Base-by-base conservation (phyloP, 2,888 invertebrate species). In the Ochropleura plecta region DNA sequence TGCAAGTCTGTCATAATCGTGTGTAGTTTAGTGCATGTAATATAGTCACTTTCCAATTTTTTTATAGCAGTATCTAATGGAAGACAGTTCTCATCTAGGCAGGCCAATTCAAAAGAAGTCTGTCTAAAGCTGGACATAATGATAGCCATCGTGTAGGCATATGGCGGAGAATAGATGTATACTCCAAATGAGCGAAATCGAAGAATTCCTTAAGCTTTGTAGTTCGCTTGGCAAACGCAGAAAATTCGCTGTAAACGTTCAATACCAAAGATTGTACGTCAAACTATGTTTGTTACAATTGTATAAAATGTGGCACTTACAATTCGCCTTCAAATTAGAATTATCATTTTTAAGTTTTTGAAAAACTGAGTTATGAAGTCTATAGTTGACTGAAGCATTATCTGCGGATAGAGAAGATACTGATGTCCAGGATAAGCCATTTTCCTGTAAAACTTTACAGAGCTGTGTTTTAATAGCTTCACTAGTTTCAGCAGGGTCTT, bases 401-500 rank as follows among this genome's bases (percentile, higher is more conserved):
- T 71, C 71, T 55, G 71, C 71, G 55, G 64, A 64, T 71, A 70
- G 70, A 0, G 49, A 65, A 18, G 64, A 65, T 65, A 65, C 64
- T 49, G 68, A 63, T 74, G 68, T 12, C 68, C 69, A 74, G 63
- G 69, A 74, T 74, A 69, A 74, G 57, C 68, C 74, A 44, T 57
- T 74, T 49, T 74, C 69, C 74, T 69, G 74, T 69, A 64, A 64
- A 69, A 69, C 64, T 69, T 64, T 69, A 69, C 69, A 74, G 30
- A 74, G 74, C 53, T 63, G 74, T 69, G 74, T 74, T 73, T 73
- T 73, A 30, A 73, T 73, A 48, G 69, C 68, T 74, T 74, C 68
- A 74, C 73, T 74, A 63, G 69, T 74, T 74, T 60, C 60, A 70
- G 72, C 64, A 72, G 76, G 76, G 64, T 72, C 72, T 72, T 72